Evolutionary conservation across 2,888 invertebrate genomes (phyloP), one percentile per base, ranked within the genome.

Genomic region (Pollenia griseotomentosa): DNA sequence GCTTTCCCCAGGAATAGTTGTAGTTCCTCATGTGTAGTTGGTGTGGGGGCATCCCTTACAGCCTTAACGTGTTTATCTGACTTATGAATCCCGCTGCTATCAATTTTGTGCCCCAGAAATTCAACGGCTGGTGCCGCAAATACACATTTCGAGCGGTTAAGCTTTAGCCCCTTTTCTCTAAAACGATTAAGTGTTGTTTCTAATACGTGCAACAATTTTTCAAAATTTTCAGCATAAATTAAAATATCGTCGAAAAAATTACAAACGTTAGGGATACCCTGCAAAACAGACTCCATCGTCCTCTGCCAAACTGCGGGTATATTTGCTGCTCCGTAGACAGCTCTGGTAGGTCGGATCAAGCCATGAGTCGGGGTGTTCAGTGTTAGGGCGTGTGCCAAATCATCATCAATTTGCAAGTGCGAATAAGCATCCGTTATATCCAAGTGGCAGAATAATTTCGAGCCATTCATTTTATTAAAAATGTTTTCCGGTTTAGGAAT

Each of bases 391-490:
- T 74, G 44, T 16, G 65, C 46, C 3, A 81, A 57, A 3, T 81
- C 65, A 12, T 73, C 16, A 33, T 81, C 81, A 57, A n/a, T n/a
- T n/a, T 14, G 40, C 10, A 68, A 42, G 11, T 82, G 75, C 1
- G 82, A 68, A 68, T 82, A 75, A 5, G 68, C 82, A 65, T 61
- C 82, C 1, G 75, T 75, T 40, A 82, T 59, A 16, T 82, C 68
- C 9, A 75, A 57, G 10, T 70, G 70, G 8, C 70, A 61, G 33
- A 83, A 74, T 9, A 83, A 3, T 53, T 61, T 83, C 0, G 83
- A 12, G 3, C 57, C 73, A 1, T 42, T 46, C 46, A 66, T 82
- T 74, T 66, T 55, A 46, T 83, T 83, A 11, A 83, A 70, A 7
- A 33, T 33, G 33, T 33, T 33, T 33, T 33, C 33, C 33, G 33